Evolutionary conservation across 2,888 invertebrate genomes (phyloP).

Genomic region (Dichetophora obliterata): DNA sequence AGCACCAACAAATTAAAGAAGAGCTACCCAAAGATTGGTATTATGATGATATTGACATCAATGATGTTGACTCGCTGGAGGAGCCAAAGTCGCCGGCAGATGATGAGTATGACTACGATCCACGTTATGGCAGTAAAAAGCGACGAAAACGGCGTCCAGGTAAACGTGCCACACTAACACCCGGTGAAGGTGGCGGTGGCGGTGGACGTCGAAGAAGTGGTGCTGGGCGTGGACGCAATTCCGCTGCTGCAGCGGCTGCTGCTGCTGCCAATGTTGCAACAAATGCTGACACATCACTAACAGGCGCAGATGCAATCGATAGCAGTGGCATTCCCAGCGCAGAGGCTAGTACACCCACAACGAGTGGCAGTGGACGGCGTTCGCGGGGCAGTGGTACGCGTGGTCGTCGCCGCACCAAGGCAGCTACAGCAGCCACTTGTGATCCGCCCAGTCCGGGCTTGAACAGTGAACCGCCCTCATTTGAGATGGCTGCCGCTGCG

Average conservation of each 20-base stretch:
- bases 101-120: constrained; percentile 92
- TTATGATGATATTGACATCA: constrained; percentile 89
- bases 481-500: constrained; percentile 68
- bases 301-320: constrained; percentile 45
- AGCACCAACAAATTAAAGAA: constrained; percentile 78
- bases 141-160: constrained; percentile 68
- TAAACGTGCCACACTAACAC: constrained; percentile 58
- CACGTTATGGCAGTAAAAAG: constrained; percentile 69
- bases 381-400: constrained; percentile 61
- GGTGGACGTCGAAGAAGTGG: constrained; percentile 61
- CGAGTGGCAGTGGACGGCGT: constrained; percentile 51
- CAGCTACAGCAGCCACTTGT: constrained; percentile 50
- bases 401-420: constrained; percentile 59
- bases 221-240: constrained; percentile 46
- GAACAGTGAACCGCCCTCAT: constrained; percentile 68
- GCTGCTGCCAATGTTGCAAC: constrained; percentile 12
- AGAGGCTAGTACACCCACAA: constrained; percentile 52
- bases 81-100: constrained; percentile 92
- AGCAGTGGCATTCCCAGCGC: constrained; percentile 38
- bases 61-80: constrained; percentile 92
- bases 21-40: constrained; percentile 88
- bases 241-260: constrained; percentile 10
- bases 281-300: constrained; percentile 45
- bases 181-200: constrained; percentile 52
- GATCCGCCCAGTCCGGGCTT: constrained; percentile 65